Evolutionary conservation across 2,888 invertebrate species (phyloP), one percentile per base, ranked within the genome.

Genomic region (Schizotus pectinicornis): DNA sequence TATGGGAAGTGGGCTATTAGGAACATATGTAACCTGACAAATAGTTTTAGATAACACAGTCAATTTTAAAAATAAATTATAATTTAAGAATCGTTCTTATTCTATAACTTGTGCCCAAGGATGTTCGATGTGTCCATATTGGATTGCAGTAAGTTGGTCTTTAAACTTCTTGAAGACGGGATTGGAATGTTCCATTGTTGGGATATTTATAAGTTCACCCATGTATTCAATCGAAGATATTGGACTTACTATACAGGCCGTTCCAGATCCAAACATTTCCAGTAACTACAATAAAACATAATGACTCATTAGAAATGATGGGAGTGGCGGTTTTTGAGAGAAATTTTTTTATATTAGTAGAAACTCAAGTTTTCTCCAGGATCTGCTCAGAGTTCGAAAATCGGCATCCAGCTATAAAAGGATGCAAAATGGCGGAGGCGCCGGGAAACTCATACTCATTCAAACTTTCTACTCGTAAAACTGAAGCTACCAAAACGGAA

Each of bases 261-360:
- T 99, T 53, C 99, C 99, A n/a, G 95, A 88, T 56, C 98, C 99
- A 79, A 99, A 99, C 79, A 98, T 85, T 81, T 99, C 99, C 67
- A 95, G 78, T 65, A 99, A 79, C 97, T 98, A 81, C 0, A 83
- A 82, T 66, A 67, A 65, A 57, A 48, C 53, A 42, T 9, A 48
- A 30, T 43, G 3, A 9, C 2, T 2, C 45, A 38, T 37, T 9
- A 22, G 22, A 39, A 34, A 22, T 22, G 22, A 22, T 22, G 5
- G 5, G 5, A 22, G 3, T 22, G 22, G 3, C 22, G 22, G 5
- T 22, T 22, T 22, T 22, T 22, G 22, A 5, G 5, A 22, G 5
- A 22, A 22, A 22, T 22, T 22, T 22, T 22, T 22, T 5, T 5
- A 22, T 22, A 22, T n/a, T n/a, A n/a, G n/a, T n/a, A n/a, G n/a